Evolutionary conservation across 2,113 vertebrate species (phyloP), one percentile per base, ranked within the genome.

Genomic region (Ptychochromis oligacanthus): DNA sequence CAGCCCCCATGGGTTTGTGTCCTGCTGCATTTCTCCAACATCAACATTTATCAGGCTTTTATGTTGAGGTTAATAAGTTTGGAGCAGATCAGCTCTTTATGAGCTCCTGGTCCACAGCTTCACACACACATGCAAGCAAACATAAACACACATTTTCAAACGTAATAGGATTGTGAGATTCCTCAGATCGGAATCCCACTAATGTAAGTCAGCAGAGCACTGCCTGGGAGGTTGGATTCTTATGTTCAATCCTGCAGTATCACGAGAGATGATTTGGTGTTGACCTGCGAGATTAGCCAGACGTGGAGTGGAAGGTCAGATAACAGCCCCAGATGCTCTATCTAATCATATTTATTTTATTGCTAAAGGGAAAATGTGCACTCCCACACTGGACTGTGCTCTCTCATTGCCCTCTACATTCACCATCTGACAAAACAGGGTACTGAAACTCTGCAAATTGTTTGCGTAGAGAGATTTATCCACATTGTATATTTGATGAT

Each of bases 231-330:
- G 81, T 80, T 87, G 75, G 59, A 84, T 87, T 86, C 80, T 87
- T 88, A 58, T 54, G 46, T 67, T 87, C 85, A 84, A 36, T 87
- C 82, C 88, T 87, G 84, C 81, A 89, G 67, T 88, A 89, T 92
- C 84, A 90, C 77, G n/a, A 72, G 83, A 70, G 74, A 76, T 88
- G 86, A 93, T 91, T 90, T 88, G 82, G 52, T 86, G 81, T 84
- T 92, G 91, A 91, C 91, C 92, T 80, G 84, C 46, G 59, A 91
- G 91, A 91, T 92, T 91, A 93, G 74, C 80, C 87, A 84, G 67
- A 86, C 70, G 86, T 74, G 2, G 70, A 85, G 79, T 36, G 77
- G 80, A 80, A 84, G 85, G 90, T 89, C 83, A 86, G 84, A 81
- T 80, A 85, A 83, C 28, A 14, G 55, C 55, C 83, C 77, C 79